Base-by-base conservation (phyloP, 2,797 vertebrate genomes). In the Enteromius radiatus region DNA sequence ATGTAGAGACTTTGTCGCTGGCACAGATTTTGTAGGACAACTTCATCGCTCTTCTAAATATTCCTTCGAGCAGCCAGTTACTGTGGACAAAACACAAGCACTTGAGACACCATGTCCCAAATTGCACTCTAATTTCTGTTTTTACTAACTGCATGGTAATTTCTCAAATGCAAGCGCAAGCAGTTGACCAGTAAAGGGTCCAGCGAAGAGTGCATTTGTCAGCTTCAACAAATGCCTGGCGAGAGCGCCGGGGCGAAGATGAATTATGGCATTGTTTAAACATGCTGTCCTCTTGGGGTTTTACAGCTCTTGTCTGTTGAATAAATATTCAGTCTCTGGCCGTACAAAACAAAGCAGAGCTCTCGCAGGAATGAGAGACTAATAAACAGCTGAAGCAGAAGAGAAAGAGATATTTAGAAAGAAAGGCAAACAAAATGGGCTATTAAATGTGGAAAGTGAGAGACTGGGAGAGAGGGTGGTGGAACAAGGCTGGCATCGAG, bases 261-360 rank as follows among this genome's bases (percentile, higher is more conserved):
- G 80, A 81, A 75, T 80, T 80, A 80, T 71, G 54, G 68, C 70
- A 75, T 26, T 81, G 56, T 81, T 64, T 74, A 81, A 75, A 81
- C 80, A 65, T 81, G 70, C 70, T 81, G 69, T 81, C 80, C 80
- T 65, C 59, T 75, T 81, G 56, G 70, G 59, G 80, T 81, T 81
- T 81, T 81, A 75, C 80, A 75, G 80, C 69, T 28, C 80, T 81
- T 81, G 80, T 81, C 80, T 81, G 70, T 81, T 74, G 59, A 81
- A 81, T 65, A 81, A 81, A 74, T 81, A 75, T 81, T 54, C 80
- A 54, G 41, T 81, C 70, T 81, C 59, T 33, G 28, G 67, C 78
- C 31, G 6, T 54, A 54, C 80, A 81, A 74, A 81, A 81, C 70
- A 81, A 81, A 81, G 70, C 80, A 74, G 59, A 75, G 43, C 59